A percentile compares a stretch with the other conserved stretches of the same genome.
Evolutionary conservation across 2,113 vertebrate genomes (phyloP).

Genomic region (Lamprotornis superbus): DNA sequence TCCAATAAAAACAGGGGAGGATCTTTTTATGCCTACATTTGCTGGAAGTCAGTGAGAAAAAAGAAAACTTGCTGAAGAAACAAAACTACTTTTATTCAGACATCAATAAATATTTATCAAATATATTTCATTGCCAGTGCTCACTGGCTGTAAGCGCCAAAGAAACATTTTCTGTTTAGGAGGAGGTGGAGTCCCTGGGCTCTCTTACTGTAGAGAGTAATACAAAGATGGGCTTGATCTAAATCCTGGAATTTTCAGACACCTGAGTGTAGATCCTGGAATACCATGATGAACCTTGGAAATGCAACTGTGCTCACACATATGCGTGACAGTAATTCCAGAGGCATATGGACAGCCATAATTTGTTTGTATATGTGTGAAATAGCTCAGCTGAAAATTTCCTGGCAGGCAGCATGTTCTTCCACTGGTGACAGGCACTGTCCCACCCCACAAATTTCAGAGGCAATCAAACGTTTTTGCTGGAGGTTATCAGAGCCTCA

Average conservation of each 20-base stretch:
- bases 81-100: conserved; percentile 18
- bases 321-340: background rate
- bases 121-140: background rate
- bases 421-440: background rate
- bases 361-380: background rate
- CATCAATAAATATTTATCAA: conserved; percentile 20
- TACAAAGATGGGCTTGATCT: conserved; percentile 16
- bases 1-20: conserved; percentile 8
- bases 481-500: background rate
- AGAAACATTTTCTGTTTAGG: conserved; percentile 7
- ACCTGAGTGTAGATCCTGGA: background rate
- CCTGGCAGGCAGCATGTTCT: background rate
- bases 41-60: conserved; percentile 10
- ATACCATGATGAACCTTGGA: background rate
- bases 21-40: background rate
- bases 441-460: background rate
- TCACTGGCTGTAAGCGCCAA: background rate
- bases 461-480: background rate
- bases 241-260: background rate
- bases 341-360: background rate
- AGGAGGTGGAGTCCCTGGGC: background rate
- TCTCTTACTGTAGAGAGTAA: background rate
- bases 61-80: conserved; percentile 26
- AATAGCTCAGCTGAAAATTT: background rate
- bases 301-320: background rate